These are phyloP conservation scores for Deroptyus accipitrinus DNA, from an alignment of 2,113 vertebrate genomes.

Conservation along the genomic window DNA sequence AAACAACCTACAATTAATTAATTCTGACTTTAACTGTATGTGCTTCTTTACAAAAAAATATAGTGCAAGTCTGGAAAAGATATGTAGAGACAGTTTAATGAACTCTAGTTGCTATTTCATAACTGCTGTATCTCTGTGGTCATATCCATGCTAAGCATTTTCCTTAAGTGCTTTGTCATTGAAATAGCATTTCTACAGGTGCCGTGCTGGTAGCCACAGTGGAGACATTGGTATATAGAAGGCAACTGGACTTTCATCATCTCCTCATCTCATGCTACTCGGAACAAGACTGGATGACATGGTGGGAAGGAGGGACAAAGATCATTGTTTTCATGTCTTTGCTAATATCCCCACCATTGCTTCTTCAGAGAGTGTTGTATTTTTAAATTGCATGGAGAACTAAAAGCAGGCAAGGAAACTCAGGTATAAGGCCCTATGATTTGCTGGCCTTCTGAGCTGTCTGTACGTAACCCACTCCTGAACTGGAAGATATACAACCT, in stretches of 20 bases:
- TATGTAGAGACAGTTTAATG: not conserved
- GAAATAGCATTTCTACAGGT: not conserved
- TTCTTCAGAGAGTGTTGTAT: not conserved
- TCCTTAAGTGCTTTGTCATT: not conserved
- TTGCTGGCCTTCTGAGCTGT: not conserved
- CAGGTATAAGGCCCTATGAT: not conserved
- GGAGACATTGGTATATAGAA: not conserved
- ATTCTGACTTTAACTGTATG: not conserved
- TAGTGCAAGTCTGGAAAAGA: not conserved
- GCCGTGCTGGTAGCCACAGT: not conserved
- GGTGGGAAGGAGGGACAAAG: not conserved
- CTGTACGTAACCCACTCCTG: not conserved
- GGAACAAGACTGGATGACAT: not conserved
- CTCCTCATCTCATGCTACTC: not conserved
- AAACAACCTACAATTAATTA: not conserved
- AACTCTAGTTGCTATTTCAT: not conserved
- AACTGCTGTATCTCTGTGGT: not conserved
- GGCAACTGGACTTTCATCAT: not conserved
- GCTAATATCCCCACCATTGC: not conserved
- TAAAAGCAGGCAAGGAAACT: not conserved
- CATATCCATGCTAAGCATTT: not conserved
- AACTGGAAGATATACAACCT: not conserved
- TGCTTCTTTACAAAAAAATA: not conserved
- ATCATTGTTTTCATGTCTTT: not conserved
- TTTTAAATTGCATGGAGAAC: not conserved